phyloP scores from a whole-genome alignment of 2,888 invertebrate species.

The Apotomis turbidana region DNA sequence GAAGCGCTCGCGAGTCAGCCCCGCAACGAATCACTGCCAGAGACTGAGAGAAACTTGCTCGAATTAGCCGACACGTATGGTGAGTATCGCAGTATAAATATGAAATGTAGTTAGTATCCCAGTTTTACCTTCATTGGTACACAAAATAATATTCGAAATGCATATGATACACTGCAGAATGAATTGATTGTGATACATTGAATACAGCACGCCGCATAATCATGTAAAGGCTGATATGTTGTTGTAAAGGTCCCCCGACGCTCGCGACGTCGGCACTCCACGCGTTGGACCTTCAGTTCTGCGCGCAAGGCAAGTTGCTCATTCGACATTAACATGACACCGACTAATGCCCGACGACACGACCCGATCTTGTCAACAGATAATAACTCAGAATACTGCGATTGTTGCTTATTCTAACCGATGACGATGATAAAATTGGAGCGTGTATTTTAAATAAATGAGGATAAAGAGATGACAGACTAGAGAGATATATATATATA shows the following conservation, averaged over 20 bases:
- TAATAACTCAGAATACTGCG: background rate
- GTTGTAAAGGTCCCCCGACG: conserved; percentile 73
- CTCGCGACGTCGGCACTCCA: conserved; percentile 80
- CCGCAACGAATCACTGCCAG: conserved; percentile 70
- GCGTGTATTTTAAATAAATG: conserved; percentile 13
- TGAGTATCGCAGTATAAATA: conserved; percentile 49
- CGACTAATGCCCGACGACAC: conserved; percentile 5
- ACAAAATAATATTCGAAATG: too few relatives aligned
- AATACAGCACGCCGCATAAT: too few relatives aligned
- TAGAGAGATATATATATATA: too few relatives aligned
- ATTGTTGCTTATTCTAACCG: background rate
- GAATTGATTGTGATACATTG: too few relatives aligned
- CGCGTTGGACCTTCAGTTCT: conserved; percentile 79
- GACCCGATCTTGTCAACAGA: conserved; percentile 3
- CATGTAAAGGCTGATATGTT: conserved; percentile 37
- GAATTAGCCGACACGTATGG: conserved; percentile 73
- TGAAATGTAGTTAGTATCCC: too few relatives aligned
- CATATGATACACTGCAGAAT: too few relatives aligned
- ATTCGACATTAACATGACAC: conserved; percentile 39
- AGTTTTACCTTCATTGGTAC: too few relatives aligned
- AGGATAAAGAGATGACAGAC: background rate
- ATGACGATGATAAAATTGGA: conserved; percentile 7
- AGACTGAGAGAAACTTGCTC: conserved; percentile 70
- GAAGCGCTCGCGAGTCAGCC: conserved; percentile 61
- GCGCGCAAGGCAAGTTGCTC: conserved; percentile 77